Base-by-base conservation (phyloP, 2,113 vertebrate species). In the Gobiocypris rarus region DNA sequence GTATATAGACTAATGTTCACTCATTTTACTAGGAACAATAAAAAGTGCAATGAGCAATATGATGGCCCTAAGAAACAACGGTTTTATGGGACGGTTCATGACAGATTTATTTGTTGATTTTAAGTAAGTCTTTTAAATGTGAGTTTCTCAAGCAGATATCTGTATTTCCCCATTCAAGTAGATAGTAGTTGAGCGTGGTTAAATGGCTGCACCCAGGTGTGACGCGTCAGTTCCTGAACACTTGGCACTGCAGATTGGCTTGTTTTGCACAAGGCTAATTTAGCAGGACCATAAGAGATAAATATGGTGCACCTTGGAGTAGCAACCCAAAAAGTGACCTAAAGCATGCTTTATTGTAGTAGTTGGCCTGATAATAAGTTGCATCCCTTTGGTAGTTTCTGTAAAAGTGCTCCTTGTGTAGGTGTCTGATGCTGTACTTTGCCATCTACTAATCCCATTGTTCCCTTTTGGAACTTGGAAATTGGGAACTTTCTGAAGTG, bases 211-310 rank as follows among this genome's bases (percentile, higher is more conserved):
- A 73, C 87, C 91, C 91, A 91, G 92, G 91, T 93, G 91, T 89
- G 91, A 93, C 86, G 26, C 89, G 90, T 92, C 91, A 89, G 88
- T 90, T 93, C 90, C 90, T 89, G 85, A 82, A 83, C 86, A 80
- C 89, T 89, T 85, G 77, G 84, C 74, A 85, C 78, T 84, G 58
- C 87, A 93, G 93, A 94, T 93, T 94, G 91, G 89, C 79, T 86
- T 88, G 43, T 87, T 93, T 94, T 93, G 90, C 91, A 93, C 93
- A 67, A 93, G 90, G 86, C 89, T 92, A 91, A 92, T 91, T 91
- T 85, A 87, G 89, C 91, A 86, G 78, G 74, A 94, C 95, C 95
- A 92, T 94, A 93, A 87, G 96, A 85, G 76, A 85, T 83, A 78
- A 86, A 85, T 85, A 58, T 86, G 83, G 41, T 41, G 19, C 52